Evolutionary conservation across 2,797 vertebrate genomes (phyloP).

Genomic region (Catharus ustulatus): DNA sequence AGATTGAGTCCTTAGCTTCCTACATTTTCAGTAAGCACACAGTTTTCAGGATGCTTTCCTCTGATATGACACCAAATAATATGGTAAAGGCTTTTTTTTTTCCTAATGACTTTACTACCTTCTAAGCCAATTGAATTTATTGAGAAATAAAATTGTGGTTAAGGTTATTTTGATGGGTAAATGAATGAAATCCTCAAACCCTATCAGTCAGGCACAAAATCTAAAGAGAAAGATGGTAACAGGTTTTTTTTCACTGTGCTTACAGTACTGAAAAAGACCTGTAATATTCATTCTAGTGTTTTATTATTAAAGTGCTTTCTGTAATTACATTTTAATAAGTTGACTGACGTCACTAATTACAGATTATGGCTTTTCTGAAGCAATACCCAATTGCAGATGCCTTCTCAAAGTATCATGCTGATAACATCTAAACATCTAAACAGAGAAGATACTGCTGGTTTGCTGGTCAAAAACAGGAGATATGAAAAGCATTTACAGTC

Average conservation of each 20-base stretch:
- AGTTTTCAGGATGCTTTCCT: conserved; percentile 37
- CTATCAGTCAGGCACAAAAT: not conserved
- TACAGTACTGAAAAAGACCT: not conserved
- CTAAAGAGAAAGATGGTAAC: not conserved
- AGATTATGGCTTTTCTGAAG: conserved; percentile 11
- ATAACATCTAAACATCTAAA: not conserved
- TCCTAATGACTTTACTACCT: not conserved
- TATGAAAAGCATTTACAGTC: not conserved
- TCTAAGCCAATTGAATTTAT: conserved; percentile 1
- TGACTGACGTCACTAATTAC: conserved; percentile 15
- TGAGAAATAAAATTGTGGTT: not conserved
- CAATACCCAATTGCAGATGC: not conserved
- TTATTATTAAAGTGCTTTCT: conserved; percentile 29
- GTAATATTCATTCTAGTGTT: not conserved
- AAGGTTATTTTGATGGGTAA: not conserved
- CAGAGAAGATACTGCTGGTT: not conserved
- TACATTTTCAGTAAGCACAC: not conserved
- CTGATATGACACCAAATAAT: not conserved
- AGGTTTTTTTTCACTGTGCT: not conserved
- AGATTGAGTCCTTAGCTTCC: not conserved
- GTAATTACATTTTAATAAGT: conserved; percentile 26
- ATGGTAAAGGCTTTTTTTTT: not conserved
- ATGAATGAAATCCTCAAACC: not conserved
- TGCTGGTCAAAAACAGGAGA: not conserved
- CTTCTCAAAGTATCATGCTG: not conserved